Conservation (phyloP, 35 echinoderm and acorn worm species). For the Nesometra sesokonis region DNA sequence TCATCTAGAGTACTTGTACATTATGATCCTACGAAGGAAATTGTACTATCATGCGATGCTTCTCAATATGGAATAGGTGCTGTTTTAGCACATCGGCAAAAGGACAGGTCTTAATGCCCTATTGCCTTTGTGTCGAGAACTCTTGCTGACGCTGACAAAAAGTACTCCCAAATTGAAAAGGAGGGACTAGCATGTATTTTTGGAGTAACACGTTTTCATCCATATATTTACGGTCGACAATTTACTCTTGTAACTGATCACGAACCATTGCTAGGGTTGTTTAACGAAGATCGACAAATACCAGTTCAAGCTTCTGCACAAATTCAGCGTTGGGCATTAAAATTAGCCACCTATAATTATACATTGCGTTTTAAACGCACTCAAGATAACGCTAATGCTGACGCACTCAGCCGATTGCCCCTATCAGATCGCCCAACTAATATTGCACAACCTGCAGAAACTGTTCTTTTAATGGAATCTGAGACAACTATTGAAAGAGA, state of each 20-base stretch:
- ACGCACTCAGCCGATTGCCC: slow-evolving; percentile 36
- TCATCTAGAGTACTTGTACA: too few relatives aligned
- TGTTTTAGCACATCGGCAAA: slow-evolving; percentile 31
- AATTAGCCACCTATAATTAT: slow-evolving; percentile 30
- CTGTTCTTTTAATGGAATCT: slow-evolving; percentile 7
- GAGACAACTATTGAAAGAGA: too few relatives aligned
- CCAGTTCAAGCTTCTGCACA: slow-evolving; percentile 35
- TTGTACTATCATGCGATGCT: neutral
- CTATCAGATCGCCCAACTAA: neutral
- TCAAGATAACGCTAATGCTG: slow-evolving; percentile 22
- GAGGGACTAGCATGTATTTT: slow-evolving; percentile 47
- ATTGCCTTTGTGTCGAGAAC: slow-evolving; percentile 48
- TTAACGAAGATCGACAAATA: slow-evolving; percentile 23
- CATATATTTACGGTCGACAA: slow-evolving; percentile 40
- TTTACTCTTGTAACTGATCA: slow-evolving; percentile 48
- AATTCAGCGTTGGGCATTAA: slow-evolving; percentile 62
- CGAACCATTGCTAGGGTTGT: slow-evolving; percentile 28
- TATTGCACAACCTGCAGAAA: slow-evolving; percentile 8
- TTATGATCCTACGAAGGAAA: neutral
- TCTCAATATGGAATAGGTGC: neutral
- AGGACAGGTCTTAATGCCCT: slow-evolving; percentile 30
- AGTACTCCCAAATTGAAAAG: slow-evolving; percentile 47
- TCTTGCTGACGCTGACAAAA: slow-evolving; percentile 30
- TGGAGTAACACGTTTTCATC: slow-evolving; percentile 33
- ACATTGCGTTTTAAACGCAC: slow-evolving; percentile 7